phyloP scores from a whole-genome alignment of 2,797 vertebrate species.

The Lacerta bilineata region DNA sequence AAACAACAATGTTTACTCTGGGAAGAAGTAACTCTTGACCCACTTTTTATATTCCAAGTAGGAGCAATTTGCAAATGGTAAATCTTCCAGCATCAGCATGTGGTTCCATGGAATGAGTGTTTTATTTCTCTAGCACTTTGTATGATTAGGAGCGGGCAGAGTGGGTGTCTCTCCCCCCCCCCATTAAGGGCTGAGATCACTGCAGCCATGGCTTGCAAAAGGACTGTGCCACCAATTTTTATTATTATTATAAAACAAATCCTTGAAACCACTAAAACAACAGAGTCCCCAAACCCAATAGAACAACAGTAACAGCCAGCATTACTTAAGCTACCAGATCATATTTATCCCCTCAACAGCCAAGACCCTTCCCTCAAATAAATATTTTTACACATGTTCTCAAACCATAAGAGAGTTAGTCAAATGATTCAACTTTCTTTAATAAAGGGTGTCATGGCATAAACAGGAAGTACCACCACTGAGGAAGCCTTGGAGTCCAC shows the following conservation, averaged over 20 bases:
- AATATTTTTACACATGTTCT: neutral
- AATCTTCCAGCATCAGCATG: conserved; percentile 15
- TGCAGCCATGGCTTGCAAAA: neutral
- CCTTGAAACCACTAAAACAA: neutral
- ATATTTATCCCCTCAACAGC: no score
- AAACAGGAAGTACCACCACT: neutral
- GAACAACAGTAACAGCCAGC: neutral
- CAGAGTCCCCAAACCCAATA: neutral
- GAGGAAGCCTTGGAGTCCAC: no score
- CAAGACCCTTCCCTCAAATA: neutral
- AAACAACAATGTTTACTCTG: conserved; percentile 3
- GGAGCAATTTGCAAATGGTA: conserved; percentile 35
- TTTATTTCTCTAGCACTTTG: conserved; percentile 34
- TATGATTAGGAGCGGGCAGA: conserved; percentile 17
- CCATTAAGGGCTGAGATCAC: neutral
- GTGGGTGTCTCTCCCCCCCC: neutral
- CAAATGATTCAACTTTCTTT: no score
- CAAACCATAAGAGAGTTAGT: neutral
- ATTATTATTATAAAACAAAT: neutral
- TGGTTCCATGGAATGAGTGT: neutral
- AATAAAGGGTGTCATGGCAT: no score
- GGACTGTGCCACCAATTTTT: neutral
- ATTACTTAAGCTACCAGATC: neutral
- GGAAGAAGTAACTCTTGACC: conserved; percentile 27
- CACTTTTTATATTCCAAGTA: conserved; percentile 23